Conservation (phyloP, 2,113 vertebrate genomes). For the Dolichallabes microphthalmus region DNA sequence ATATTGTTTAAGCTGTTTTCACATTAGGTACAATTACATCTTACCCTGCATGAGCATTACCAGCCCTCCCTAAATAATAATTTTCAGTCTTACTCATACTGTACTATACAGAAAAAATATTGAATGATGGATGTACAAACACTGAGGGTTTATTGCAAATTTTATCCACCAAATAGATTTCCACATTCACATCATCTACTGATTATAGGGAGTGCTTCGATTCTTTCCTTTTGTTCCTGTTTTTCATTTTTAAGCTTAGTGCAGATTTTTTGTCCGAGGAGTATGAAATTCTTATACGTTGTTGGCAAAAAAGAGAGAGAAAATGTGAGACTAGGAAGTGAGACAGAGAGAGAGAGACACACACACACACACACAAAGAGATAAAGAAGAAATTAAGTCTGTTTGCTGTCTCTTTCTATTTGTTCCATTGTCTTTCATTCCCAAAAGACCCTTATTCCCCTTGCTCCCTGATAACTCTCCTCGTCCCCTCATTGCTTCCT, state of each 20-base stretch:
- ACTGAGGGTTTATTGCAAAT: neutral
- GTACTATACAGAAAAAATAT: neutral
- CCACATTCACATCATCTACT: neutral
- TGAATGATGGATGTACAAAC: neutral
- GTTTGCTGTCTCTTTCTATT: neutral
- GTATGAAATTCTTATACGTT: neutral
- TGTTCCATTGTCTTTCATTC: neutral
- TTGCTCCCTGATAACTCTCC: slow-evolving; percentile 53
- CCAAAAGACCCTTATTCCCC: slow-evolving; percentile 37
- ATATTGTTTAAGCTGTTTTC: no score
- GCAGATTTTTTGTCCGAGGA: neutral
- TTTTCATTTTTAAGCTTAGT: neutral
- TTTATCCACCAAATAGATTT: neutral
- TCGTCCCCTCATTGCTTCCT: slow-evolving; percentile 6
- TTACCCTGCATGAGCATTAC: no score
- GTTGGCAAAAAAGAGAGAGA: neutral
- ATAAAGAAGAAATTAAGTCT: slow-evolving; percentile 30
- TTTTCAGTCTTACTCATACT: neutral
- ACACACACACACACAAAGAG: neutral
- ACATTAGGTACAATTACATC: no score
- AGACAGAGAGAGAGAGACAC: neutral
- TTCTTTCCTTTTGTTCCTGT: neutral
- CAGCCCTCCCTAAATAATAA: no score
- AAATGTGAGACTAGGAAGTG: neutral
- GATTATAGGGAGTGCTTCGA: neutral